Evolutionary conservation across 2,113 vertebrate species (phyloP).

Genomic region (Puffinus mauretanicus): DNA sequence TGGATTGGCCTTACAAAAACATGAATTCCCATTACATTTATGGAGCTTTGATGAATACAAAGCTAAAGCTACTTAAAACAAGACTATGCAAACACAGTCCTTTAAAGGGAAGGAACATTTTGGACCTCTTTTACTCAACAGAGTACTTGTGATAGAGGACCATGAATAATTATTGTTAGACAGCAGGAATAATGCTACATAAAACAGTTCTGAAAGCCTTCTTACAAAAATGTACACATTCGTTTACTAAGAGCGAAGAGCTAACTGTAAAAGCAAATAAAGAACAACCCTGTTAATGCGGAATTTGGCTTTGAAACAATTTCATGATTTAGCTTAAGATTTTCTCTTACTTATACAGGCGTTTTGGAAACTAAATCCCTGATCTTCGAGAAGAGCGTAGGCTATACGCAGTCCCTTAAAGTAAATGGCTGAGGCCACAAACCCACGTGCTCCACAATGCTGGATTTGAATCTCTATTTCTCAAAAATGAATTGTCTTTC

Average conservation of each 20-base stretch:
- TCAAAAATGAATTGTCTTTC: neutral
- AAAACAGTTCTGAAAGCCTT: neutral
- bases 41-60: neutral
- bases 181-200: neutral
- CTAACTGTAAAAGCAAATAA: neutral
- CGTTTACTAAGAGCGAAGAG: neutral
- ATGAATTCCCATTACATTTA: neutral
- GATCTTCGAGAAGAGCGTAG: neutral
- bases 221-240: neutral
- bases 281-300: neutral
- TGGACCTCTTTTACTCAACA: neutral
- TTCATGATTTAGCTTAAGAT: neutral
- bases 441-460: neutral
- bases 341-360: neutral
- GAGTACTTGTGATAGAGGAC: neutral
- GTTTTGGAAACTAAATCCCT: neutral
- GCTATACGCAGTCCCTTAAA: neutral
- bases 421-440: neutral
- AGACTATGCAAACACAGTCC: neutral
- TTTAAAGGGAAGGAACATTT: slow-evolving; percentile 12
- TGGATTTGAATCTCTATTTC: neutral
- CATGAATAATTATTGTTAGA: neutral
- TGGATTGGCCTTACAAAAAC: neutral
- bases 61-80: neutral
- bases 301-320: neutral